A percentile compares a stretch with the other conserved stretches of the same genome.
These are phyloP conservation scores for Gallinago solitaria DNA, from an alignment of 2,797 vertebrate species.

Conservation along the genomic window DNA sequence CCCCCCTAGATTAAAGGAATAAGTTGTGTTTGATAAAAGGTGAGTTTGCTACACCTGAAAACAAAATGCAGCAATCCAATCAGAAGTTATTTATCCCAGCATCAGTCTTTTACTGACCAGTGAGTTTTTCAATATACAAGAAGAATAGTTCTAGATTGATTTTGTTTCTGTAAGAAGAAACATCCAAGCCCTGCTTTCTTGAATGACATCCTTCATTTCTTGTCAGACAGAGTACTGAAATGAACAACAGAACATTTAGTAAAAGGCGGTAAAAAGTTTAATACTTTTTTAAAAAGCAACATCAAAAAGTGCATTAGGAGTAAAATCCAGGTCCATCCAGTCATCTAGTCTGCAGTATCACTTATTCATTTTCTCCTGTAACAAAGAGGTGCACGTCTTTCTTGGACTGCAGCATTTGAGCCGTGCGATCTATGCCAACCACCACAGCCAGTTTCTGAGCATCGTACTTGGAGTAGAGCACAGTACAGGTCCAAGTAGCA, in stretches of 20 bases:
- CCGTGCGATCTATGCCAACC: slow-evolving; percentile 86
- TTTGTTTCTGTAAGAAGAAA: not conserved
- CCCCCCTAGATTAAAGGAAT: not conserved
- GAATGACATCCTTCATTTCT: not conserved
- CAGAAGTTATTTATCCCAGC: not conserved
- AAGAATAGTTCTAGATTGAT: not conserved
- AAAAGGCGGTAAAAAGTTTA: not conserved
- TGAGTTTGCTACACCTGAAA: not conserved
- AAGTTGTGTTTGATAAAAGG: not conserved
- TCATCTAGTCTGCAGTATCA: not conserved
- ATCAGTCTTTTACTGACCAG: not conserved
- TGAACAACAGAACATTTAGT: not conserved
- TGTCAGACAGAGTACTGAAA: not conserved
- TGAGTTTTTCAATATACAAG: not conserved
- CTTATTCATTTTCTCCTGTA: slow-evolving; percentile 83
- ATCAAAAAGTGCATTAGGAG: not conserved
- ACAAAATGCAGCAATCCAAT: not conserved
- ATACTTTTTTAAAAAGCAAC: not conserved
- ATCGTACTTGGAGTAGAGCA: slow-evolving; percentile 91
- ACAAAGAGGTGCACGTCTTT: slow-evolving; percentile 94
- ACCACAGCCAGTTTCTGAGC: slow-evolving; percentile 87
- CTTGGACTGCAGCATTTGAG: slow-evolving; percentile 90
- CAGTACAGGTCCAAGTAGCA: slow-evolving; percentile 92
- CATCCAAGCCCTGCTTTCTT: not conserved
- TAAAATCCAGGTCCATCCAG: not conserved